Base-by-base conservation (phyloP, 2,888 invertebrate genomes). In the Eurytoma adleriae region DNA sequence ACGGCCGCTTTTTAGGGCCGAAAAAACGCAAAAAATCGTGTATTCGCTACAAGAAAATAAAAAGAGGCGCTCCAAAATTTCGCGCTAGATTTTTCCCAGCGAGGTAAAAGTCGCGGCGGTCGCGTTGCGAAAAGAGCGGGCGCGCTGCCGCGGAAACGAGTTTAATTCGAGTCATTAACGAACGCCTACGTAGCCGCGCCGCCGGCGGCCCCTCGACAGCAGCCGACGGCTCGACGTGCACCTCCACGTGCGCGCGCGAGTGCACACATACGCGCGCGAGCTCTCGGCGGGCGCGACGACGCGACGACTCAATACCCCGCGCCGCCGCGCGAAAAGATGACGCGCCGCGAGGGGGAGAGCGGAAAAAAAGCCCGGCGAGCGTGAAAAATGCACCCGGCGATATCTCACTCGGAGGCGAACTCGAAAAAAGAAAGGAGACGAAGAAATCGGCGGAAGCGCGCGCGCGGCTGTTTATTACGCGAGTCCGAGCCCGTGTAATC, bases 101-200 rank as follows among this genome's bases (percentile, higher is more conserved):
- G 40, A 7, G 70, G 70, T 74, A 80, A 80, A 76, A 80, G 70
- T 67, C 56, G 40, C 20, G 30, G 16, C 48, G 12, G 13, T 14
- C 48, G n/a, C 40, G 4, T 16, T 24, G 18, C 59, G 27, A 27
- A 14, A 48, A 14, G 20, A 13, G 48, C 27, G 61, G 0, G 75
- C 69, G 61, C 61, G 16, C 76, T 84, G 79, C 83, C 84, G 84
- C 83, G 84, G 83, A 85, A 86, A 86, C 85, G 85, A 87, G 86
- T 87, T 87, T 86, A 87, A 87, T 86, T 87, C 85, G 84, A 86
- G 84, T 86, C 84, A 87, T 87, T 87, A 87, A 85, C 84, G 85
- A 83, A 85, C 84, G 84, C 86, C 86, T 85, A 87, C 85, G 83
- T 85, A 81, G 83, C 81, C 81, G 75, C 83, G 80, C 79, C 81